A percentile compares a stretch with the other conserved stretches of the same genome.
These are phyloP conservation scores for Meles meles DNA, from an alignment of 2,113 vertebrate genomes.

Conservation along the genomic window DNA sequence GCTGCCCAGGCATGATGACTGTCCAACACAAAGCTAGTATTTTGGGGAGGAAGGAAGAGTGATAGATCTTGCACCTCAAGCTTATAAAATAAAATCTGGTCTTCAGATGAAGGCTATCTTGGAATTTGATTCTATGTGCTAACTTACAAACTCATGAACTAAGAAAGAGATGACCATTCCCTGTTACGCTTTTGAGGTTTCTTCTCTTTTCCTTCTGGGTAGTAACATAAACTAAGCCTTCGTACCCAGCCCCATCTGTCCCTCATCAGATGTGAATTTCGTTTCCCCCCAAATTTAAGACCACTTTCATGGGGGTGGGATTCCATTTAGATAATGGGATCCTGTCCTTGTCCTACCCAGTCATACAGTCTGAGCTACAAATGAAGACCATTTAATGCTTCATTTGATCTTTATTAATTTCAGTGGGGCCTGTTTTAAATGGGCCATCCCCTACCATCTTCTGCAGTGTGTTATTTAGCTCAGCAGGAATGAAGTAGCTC, in stretches of 20 bases:
- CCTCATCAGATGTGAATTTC: not conserved
- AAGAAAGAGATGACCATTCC: not conserved
- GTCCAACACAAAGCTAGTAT: not conserved
- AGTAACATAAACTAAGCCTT: constrained; percentile 23
- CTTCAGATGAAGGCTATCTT: constrained; percentile 7
- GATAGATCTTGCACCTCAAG: not conserved
- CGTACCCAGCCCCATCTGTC: not conserved
- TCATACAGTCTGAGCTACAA: constrained; percentile 43
- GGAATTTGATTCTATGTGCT: not conserved
- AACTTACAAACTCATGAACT: constrained; percentile 5
- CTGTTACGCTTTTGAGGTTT: not conserved
- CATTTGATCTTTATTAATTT: constrained; percentile 75
- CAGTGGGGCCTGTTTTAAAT: constrained; percentile 69
- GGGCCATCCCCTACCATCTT: constrained; percentile 67
- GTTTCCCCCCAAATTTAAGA: not conserved
- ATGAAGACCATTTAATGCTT: constrained; percentile 62
- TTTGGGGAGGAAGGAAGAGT: not conserved
- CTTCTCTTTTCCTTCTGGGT: not conserved
- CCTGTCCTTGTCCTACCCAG: not conserved
- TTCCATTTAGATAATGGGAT: not conserved
- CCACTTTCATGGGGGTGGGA: not conserved
- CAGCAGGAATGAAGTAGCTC: constrained; percentile 71
- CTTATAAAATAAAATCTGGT: constrained; percentile 40
- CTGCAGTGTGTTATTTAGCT: constrained; percentile 70
- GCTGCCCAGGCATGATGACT: not conserved